Evolutionary conservation across 1,140 invertebrate species (phyloP).

Genomic region (Drosophila sp.): DNA sequence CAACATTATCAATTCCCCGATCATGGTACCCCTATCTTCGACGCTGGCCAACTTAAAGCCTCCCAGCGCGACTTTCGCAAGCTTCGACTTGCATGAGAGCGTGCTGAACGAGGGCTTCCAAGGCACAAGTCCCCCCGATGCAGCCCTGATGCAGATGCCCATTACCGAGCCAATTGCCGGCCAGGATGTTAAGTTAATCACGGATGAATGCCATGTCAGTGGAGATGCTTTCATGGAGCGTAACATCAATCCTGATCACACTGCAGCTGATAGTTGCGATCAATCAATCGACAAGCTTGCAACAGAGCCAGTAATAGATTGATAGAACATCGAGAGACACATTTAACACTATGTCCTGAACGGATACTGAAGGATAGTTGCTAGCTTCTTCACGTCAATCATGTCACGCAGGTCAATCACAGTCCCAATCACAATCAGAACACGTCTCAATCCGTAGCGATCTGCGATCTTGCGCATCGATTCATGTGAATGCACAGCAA

Average conservation of each 20-base stretch:
- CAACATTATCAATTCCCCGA: neutral
- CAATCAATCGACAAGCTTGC: neutral
- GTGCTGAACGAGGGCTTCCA: neutral
- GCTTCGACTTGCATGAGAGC: conserved; percentile 1
- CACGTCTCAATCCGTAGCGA: neutral
- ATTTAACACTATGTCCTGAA: neutral
- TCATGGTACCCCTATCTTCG: neutral
- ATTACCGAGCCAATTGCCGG: too few relatives aligned
- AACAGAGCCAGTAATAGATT: neutral
- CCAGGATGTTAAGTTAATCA: neutral
- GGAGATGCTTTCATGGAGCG: neutral
- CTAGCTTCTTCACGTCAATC: neutral
- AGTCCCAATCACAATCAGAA: neutral
- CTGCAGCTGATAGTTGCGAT: neutral
- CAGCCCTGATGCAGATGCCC: neutral
- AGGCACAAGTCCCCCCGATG: neutral
- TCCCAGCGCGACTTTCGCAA: neutral
- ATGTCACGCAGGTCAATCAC: neutral
- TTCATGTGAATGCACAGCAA: neutral
- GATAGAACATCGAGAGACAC: neutral
- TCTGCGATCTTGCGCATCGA: too few relatives aligned
- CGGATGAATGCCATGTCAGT: neutral
- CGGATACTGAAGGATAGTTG: neutral
- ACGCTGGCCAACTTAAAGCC: neutral
- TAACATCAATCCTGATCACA: conserved; percentile 3